Percentiles rank a stretch among this genome's conserved stretches.
Conservation (phyloP, 2,888 invertebrate genomes). For the Incurvaria masculella region DNA sequence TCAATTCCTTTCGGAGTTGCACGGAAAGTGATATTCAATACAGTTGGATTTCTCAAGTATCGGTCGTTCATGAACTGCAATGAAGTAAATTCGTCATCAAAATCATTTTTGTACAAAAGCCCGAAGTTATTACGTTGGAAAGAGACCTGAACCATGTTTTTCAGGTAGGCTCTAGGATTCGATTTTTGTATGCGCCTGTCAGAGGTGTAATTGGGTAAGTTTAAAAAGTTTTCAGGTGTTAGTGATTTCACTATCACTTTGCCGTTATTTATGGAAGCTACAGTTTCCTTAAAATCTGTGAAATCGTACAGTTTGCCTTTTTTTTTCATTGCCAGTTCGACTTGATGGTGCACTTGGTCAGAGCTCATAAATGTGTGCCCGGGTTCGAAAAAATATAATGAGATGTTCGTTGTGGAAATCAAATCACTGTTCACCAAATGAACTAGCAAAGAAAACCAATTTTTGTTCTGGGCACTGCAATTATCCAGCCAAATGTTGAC, state of each 20-base stretch:
- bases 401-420: conserved; percentile 13
- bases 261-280: conserved; percentile 12
- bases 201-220: conserved; percentile 15
- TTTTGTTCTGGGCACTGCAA: conserved; percentile 18
- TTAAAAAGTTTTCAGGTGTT: conserved; percentile 13
- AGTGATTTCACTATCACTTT: conserved; percentile 5
- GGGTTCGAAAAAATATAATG: conserved; percentile 15
- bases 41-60: conserved; percentile 15
- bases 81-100: conserved; percentile 11
- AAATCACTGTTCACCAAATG: conserved; percentile 15
- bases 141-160: conserved; percentile 16
- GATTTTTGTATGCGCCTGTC: conserved; percentile 17
- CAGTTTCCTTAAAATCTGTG: conserved; percentile 16
- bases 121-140: conserved; percentile 13
- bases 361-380: conserved; percentile 19
- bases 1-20: conserved; percentile 13
- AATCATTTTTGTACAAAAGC: conserved; percentile 16
- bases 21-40: conserved; percentile 4
- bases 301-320: conserved; percentile 16
- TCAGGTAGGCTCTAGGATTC: conserved; percentile 17
- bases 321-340: conserved; percentile 16
- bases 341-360: conserved; percentile 18
- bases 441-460: conserved; percentile 17
- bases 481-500: conserved; percentile 17
- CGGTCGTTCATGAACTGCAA: conserved; percentile 16